These are phyloP conservation scores for Clarias batrachus DNA, from an alignment of 2,113 vertebrate genomes.

Conservation along the genomic window DNA sequence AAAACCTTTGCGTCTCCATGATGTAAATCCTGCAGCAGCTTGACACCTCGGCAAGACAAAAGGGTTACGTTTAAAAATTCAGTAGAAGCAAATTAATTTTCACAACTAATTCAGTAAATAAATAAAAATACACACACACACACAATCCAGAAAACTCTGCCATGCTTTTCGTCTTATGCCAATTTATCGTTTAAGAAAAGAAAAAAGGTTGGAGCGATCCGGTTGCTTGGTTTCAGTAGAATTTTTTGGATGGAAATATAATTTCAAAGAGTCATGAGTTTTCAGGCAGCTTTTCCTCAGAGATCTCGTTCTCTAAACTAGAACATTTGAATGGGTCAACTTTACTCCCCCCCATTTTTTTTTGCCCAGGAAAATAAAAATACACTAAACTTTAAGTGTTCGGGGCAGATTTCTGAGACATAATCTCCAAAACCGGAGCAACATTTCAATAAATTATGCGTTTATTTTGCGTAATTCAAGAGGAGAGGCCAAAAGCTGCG, in stretches of 20 bases:
- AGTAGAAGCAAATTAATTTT: not conserved
- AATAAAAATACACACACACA: not conserved
- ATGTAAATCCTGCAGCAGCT: not conserved
- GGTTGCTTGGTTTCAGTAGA: not conserved
- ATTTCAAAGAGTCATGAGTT: not conserved
- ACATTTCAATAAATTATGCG: not conserved
- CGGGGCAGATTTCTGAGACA: not conserved
- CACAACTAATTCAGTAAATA: not conserved
- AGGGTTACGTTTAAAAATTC: not conserved
- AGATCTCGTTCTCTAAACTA: not conserved
- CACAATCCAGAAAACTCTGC: too few relatives aligned
- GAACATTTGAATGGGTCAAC: not conserved
- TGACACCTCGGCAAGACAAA: not conserved
- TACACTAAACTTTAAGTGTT: not conserved
- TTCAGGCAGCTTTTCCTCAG: not conserved
- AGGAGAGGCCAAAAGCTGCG: not conserved
- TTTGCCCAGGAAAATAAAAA: not conserved
- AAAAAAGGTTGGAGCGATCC: too few relatives aligned
- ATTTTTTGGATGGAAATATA: not conserved
- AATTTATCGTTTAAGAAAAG: not conserved
- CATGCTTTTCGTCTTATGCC: too few relatives aligned
- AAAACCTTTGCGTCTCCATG: not conserved
- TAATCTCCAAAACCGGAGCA: not conserved
- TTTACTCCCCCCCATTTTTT: not conserved
- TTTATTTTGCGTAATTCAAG: too few relatives aligned